A percentile compares a stretch with the other conserved stretches of the same genome.
Evolutionary conservation across 2,888 invertebrate species (phyloP).

Genomic region (Petrolisthes cinctipes): DNA sequence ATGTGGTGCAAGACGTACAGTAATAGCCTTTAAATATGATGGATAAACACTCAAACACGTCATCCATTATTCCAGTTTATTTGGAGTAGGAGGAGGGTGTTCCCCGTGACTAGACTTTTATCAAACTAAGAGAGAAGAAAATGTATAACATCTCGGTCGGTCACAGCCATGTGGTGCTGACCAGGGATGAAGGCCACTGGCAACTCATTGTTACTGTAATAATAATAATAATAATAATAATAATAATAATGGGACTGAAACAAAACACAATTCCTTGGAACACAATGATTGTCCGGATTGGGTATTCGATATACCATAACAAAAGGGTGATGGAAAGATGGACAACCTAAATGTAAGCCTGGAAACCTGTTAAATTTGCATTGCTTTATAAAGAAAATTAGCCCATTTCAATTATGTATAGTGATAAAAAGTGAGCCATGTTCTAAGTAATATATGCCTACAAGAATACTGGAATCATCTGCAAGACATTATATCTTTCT

Average conservation of each 20-base stretch:
- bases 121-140: not conserved
- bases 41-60: not conserved
- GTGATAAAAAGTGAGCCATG: too few relatives aligned
- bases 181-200: slow-evolving; percentile 18
- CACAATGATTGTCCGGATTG: slow-evolving; percentile 8
- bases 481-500: too few relatives aligned
- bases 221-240: not conserved
- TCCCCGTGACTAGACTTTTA: not conserved
- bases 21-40: too few relatives aligned
- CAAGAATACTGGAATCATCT: too few relatives aligned
- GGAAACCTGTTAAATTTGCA: too few relatives aligned
- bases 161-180: slow-evolving; percentile 1
- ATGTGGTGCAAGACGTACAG: too few relatives aligned
- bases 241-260: not conserved
- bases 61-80: slow-evolving; percentile 7
- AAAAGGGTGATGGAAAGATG: not conserved
- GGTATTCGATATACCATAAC: not conserved
- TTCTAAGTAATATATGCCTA: too few relatives aligned
- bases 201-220: not conserved
- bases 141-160: not conserved
- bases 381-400: too few relatives aligned
- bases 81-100: not conserved
- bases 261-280: not conserved
- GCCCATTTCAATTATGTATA: too few relatives aligned
- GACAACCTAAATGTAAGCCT: too few relatives aligned